Evolutionary conservation across 1,140 invertebrate species (phyloP).

Genomic region (Drosophila pruinosa): DNA sequence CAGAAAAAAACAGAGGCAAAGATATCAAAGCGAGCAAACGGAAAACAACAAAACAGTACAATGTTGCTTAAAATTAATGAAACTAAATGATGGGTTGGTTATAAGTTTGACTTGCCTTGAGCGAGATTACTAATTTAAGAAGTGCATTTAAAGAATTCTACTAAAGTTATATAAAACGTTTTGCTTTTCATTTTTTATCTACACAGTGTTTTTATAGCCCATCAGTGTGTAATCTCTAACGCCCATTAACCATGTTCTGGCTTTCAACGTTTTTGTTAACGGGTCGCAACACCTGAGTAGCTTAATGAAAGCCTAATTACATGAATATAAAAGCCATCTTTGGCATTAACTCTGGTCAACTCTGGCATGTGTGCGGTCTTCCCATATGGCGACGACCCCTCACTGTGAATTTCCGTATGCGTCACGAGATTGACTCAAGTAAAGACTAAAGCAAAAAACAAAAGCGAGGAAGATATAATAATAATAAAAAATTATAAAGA

Average conservation of each 20-base stretch:
- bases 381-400: constrained; percentile 13
- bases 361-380: constrained; percentile 40
- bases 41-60: background rate
- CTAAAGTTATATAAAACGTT: background rate
- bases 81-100: no score
- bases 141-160: background rate
- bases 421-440: background rate
- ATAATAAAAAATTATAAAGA: background rate
- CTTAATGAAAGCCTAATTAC: constrained; percentile 64
- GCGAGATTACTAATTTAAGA: background rate
- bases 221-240: background rate
- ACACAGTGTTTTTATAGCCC: constrained; percentile 2
- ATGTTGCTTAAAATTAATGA: constrained; percentile 33
- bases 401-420: constrained; percentile 31
- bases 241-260: constrained; percentile 8
- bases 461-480: constrained; percentile 4
- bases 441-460: background rate
- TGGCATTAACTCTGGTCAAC: constrained; percentile 37
- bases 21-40: constrained; percentile 3
- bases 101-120: no score
- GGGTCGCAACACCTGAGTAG: constrained; percentile 19
- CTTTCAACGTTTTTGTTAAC: background rate
- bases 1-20: constrained; percentile 6
- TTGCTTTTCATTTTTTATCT: no score
- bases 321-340: constrained; percentile 60